These are phyloP conservation scores for Mythimna loreyi DNA, from an alignment of 2,888 invertebrate species.

Conservation along the genomic window DNA sequence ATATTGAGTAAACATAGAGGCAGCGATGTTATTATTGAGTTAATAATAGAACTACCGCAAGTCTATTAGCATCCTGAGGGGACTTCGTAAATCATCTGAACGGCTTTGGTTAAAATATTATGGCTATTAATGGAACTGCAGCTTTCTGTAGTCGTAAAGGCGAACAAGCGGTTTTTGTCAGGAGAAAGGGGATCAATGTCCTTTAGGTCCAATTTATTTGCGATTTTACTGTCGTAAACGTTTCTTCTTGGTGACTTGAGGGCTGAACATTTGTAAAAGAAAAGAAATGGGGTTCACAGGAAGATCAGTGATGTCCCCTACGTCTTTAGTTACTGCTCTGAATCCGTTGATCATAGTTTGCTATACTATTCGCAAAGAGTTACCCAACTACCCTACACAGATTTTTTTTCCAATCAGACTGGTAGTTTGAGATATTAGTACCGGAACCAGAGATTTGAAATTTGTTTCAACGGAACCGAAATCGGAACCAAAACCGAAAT, in stretches of 20 bases:
- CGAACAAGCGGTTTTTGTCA: not conserved
- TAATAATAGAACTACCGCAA: constrained; percentile 47
- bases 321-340: too few species aligned
- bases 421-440: too few species aligned
- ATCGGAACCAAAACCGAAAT: too few species aligned
- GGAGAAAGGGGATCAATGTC: not conserved
- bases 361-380: too few species aligned
- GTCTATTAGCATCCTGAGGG: constrained; percentile 41
- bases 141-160: not conserved
- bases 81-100: constrained; percentile 24
- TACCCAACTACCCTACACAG: too few species aligned
- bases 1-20: constrained; percentile 47
- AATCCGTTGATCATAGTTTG: too few species aligned
- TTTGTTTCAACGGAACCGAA: too few species aligned
- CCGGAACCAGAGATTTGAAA: too few species aligned
- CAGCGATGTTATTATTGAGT: constrained; percentile 40
- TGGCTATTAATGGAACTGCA: constrained; percentile 31
- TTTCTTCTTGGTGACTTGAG: constrained; percentile 4
- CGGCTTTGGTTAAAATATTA: constrained; percentile 13
- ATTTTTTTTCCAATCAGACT: too few species aligned
- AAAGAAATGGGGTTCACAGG: not conserved
- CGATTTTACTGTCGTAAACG: not conserved
- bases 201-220: not conserved
- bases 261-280: not conserved
- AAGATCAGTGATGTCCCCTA: too few species aligned